A percentile compares a stretch with the other conserved stretches of the same genome.
Evolutionary conservation across 2,888 invertebrate species (phyloP).

Genomic region (Polyploca ridens): DNA sequence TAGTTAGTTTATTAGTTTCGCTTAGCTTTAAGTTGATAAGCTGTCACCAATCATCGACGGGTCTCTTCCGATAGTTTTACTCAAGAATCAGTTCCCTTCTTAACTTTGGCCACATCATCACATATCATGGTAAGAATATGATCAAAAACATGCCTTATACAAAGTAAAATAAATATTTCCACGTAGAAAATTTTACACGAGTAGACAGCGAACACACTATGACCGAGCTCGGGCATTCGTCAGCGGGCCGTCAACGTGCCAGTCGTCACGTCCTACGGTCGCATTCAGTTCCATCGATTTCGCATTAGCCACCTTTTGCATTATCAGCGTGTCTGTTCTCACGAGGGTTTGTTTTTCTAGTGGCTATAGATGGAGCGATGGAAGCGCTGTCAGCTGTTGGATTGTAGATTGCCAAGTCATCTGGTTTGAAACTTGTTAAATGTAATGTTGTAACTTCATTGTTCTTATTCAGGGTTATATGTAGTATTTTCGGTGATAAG

Average conservation of each 20-base stretch:
- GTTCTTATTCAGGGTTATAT: background rate
- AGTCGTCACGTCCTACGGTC: slow-evolving; percentile 27
- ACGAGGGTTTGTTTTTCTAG: slow-evolving; percentile 15
- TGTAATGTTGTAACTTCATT: background rate
- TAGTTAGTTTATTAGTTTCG: too few species aligned
- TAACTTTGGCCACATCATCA: too few species aligned
- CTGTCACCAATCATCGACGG: too few species aligned
- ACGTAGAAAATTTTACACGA: slow-evolving; percentile 18
- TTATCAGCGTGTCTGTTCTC: slow-evolving; percentile 37
- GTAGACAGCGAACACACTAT: slow-evolving; percentile 16
- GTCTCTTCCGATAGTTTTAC: too few species aligned
- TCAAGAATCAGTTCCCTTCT: too few species aligned
- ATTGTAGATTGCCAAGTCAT: background rate
- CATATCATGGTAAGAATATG: too few species aligned
- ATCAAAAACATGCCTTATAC: too few species aligned
- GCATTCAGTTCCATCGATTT: slow-evolving; percentile 62
- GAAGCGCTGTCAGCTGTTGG: background rate
- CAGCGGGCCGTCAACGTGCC: slow-evolving; percentile 34
- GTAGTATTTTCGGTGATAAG: background rate
- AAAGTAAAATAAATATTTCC: too few species aligned
- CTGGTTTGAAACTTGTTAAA: background rate
- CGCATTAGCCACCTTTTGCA: slow-evolving; percentile 65
- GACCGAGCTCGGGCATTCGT: slow-evolving; percentile 33
- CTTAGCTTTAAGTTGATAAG: too few species aligned
- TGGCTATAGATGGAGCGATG: slow-evolving; percentile 5